These are phyloP conservation scores for Myripristis jacobus DNA, from an alignment of 2,797 vertebrate genomes.

Conservation along the genomic window DNA sequence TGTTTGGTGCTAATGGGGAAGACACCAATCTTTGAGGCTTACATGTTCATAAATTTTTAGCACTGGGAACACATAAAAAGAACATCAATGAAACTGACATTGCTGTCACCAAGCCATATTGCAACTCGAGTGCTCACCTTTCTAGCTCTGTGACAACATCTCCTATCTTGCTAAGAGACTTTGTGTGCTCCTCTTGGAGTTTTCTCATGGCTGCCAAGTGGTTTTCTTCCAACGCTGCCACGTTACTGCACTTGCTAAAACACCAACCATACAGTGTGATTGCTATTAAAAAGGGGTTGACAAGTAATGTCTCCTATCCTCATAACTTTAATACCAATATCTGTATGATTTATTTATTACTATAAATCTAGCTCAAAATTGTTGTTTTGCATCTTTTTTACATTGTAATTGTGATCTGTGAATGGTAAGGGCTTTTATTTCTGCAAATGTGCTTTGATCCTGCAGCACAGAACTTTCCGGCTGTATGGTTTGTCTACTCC, in stretches of 20 bases:
- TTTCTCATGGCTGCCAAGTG: conserved; percentile 71
- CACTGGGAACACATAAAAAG: conserved; percentile 1
- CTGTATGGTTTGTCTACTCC: too few relatives aligned
- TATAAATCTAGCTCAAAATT: too few relatives aligned
- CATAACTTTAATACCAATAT: too few relatives aligned
- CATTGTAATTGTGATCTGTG: too few relatives aligned
- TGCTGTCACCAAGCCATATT: background rate
- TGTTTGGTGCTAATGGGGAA: conserved; percentile 81
- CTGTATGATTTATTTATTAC: too few relatives aligned
- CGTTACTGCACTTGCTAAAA: conserved; percentile 82
- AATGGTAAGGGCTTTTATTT: too few relatives aligned
- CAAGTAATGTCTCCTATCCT: too few relatives aligned
- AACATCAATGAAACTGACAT: conserved; percentile 20
- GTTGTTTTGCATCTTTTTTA: too few relatives aligned
- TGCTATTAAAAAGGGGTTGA: too few relatives aligned
- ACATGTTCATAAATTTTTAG: conserved; percentile 5
- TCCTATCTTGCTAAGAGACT: conserved; percentile 75
- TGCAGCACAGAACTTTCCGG: too few relatives aligned
- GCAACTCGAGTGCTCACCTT: conserved; percentile 77
- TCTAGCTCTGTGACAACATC: conserved; percentile 83
- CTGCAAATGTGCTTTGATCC: too few relatives aligned
- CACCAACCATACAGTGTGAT: conserved; percentile 1
- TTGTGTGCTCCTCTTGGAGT: conserved; percentile 80
- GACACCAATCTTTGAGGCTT: conserved; percentile 25
- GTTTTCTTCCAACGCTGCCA: conserved; percentile 69